Conservation (phyloP, 2,113 vertebrate genomes). For the Pelobates fuscus region DNA sequence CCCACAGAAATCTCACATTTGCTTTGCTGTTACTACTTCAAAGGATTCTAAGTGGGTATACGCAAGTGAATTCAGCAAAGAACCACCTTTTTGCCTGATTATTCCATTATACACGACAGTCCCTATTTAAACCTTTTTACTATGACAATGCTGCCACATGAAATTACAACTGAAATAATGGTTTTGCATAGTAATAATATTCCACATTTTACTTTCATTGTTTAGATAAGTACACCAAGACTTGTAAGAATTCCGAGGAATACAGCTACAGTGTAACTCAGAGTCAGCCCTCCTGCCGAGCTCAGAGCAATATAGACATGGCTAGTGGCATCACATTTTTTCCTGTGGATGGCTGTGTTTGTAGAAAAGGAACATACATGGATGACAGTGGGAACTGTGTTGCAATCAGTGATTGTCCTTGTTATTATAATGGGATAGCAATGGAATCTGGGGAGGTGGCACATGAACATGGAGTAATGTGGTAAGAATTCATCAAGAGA, state of each 20-base stretch:
- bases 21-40: too few species aligned
- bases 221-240: conserved; percentile 70
- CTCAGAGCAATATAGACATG: conserved; percentile 63
- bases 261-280: conserved; percentile 63
- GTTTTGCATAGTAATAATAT: too few species aligned
- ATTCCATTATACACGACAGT: too few species aligned
- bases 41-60: too few species aligned
- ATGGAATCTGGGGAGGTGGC: conserved; percentile 62
- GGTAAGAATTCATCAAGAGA: too few species aligned
- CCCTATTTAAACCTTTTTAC: too few species aligned
- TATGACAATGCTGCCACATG: too few species aligned
- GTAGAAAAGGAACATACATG: conserved; percentile 67
- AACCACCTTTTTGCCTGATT: too few species aligned
- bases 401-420: conserved; percentile 65
- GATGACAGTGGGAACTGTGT: conserved; percentile 70
- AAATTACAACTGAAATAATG: too few species aligned
- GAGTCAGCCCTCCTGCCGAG: conserved; percentile 70
- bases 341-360: conserved; percentile 73
- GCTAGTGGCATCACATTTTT: conserved; percentile 64
- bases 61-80: too few species aligned
- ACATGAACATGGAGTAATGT: conserved; percentile 64
- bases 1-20: too few species aligned
- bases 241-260: conserved; percentile 68
- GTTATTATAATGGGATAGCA: conserved; percentile 66
- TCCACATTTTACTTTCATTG: conserved; percentile 14